phyloP scores from a whole-genome alignment of 2,888 invertebrate genomes.

The Pardosa pseudoannulata region DNA sequence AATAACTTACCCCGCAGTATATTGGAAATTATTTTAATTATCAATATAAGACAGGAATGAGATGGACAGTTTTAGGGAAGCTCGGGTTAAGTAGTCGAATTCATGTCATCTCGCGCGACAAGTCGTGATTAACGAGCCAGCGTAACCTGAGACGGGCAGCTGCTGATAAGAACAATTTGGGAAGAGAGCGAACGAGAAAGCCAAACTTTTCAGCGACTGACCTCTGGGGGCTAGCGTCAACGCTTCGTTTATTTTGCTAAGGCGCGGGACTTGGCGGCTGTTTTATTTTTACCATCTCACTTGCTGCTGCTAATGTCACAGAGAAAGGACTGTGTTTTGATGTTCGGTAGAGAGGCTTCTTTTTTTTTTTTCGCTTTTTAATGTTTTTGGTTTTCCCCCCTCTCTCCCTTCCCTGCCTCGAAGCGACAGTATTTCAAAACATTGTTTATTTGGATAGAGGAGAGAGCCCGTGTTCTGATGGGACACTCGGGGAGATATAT shows the following conservation, averaged over 20 bases:
- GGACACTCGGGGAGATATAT: background rate
- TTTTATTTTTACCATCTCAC: conserved; percentile 19
- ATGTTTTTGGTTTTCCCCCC: too few relatives aligned
- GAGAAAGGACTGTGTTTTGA: conserved; percentile 7
- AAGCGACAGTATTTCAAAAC: conserved; percentile 2
- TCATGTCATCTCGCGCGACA: background rate
- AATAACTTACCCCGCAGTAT: too few relatives aligned
- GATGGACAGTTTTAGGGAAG: too few relatives aligned
- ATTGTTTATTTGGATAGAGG: background rate
- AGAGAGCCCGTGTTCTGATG: background rate
- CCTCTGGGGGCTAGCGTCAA: background rate
- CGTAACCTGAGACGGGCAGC: conserved; percentile 9
- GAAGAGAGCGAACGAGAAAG: background rate
- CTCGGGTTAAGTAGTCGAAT: conserved; percentile 11
- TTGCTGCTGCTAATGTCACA: background rate
- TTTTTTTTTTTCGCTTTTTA: too few relatives aligned
- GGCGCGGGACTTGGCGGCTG: background rate
- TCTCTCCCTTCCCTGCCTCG: too few relatives aligned
- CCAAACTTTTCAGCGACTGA: background rate
- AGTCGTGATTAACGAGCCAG: conserved; percentile 8
- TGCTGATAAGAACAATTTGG: conserved; percentile 22
- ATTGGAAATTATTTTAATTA: too few relatives aligned
- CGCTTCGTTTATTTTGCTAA: conserved; percentile 18
- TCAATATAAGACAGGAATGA: too few relatives aligned
- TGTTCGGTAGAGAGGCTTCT: conserved; percentile 16